Conservation (phyloP, 2,888 invertebrate genomes). For the Synanthedon formicaeformis region DNA sequence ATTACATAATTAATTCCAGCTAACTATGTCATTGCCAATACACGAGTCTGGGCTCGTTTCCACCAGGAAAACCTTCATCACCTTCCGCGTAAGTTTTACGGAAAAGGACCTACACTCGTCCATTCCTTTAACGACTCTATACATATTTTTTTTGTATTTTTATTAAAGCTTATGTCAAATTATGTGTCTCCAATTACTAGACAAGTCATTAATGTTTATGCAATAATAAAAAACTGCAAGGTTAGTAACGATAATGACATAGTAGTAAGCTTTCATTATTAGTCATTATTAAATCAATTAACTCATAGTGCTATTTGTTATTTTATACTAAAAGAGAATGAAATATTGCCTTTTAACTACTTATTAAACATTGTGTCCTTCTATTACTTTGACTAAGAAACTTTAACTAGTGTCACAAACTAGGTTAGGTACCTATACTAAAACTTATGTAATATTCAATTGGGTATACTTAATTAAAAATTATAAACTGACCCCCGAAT, state of each 20-base stretch:
- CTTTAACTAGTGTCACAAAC: too few relatives aligned
- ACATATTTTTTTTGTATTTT: background rate
- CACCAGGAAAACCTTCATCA: slow-evolving; percentile 39
- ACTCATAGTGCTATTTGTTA: background rate
- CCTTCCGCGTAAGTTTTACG: slow-evolving; percentile 23
- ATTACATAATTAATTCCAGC: background rate
- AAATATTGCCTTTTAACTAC: background rate
- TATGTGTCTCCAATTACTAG: background rate
- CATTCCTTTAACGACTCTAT: background rate
- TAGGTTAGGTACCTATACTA: too few relatives aligned
- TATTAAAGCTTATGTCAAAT: background rate
- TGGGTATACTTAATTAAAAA: too few relatives aligned
- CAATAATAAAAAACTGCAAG: slow-evolving; percentile 12
- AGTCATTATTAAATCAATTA: slow-evolving; percentile 6
- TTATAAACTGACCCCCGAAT: too few relatives aligned
- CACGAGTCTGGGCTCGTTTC: slow-evolving; percentile 14
- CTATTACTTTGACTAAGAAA: too few relatives aligned
- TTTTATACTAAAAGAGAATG: background rate
- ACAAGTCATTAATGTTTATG: background rate
- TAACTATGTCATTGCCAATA: slow-evolving; percentile 12
- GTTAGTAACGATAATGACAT: slow-evolving; percentile 12
- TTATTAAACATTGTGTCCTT: background rate
- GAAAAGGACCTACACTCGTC: slow-evolving; percentile 12
- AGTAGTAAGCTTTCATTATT: slow-evolving; percentile 6
- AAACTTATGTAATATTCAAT: too few relatives aligned